A percentile compares a stretch with the other conserved stretches of the same genome.
phyloP scores from a whole-genome alignment of 1,140 invertebrate species.

The Neotoxoptera formosana region DNA sequence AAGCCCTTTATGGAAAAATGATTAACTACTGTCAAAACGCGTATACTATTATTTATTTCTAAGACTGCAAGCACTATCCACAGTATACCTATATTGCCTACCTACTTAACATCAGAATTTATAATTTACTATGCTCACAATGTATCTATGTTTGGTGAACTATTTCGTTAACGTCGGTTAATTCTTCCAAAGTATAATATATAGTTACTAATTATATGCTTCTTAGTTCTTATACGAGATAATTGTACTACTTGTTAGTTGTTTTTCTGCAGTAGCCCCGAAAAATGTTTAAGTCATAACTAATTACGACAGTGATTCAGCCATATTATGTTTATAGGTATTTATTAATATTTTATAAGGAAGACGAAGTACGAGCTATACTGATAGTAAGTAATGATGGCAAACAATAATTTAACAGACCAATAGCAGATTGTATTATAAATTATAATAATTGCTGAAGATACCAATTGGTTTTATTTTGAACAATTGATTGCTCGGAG shows the following conservation, averaged over 20 bases:
- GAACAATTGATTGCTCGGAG: neutral
- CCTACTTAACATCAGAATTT: neutral
- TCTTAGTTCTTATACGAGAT: neutral
- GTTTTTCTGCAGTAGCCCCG: neutral
- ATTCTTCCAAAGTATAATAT: neutral
- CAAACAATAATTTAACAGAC: neutral
- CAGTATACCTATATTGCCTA: neutral
- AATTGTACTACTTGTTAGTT: slow-evolving; percentile 12
- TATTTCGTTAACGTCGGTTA: neutral
- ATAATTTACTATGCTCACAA: neutral
- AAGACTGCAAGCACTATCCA: neutral
- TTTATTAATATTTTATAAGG: neutral
- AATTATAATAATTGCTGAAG: neutral
- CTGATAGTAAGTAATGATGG: neutral
- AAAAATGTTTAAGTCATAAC: neutral
- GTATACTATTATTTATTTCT: neutral
- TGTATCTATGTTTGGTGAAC: neutral
- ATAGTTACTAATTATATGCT: neutral
- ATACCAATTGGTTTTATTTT: neutral
- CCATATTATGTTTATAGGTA: neutral
- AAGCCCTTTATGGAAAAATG: neutral
- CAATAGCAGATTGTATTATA: neutral
- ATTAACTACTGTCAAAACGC: neutral
- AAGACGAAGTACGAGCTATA: neutral
- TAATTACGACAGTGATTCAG: neutral